A percentile compares a stretch with the other conserved stretches of the same genome.
These are phyloP conservation scores for Nomada fabriciana DNA, from an alignment of 2,888 invertebrate species.

Conservation along the genomic window DNA sequence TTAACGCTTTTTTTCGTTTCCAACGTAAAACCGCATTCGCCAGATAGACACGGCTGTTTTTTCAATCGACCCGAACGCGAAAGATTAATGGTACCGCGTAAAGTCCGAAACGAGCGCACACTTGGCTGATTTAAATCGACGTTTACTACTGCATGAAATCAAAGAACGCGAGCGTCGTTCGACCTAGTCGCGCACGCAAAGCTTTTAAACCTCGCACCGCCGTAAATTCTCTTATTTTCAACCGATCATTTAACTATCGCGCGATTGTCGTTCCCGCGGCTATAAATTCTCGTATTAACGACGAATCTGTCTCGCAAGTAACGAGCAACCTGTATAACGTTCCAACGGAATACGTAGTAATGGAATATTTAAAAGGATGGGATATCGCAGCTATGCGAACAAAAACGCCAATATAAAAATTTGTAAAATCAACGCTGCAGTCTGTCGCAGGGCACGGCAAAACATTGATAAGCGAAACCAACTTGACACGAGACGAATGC, in stretches of 20 bases:
- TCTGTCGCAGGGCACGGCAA: conserved; percentile 1
- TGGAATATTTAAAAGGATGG: neutral
- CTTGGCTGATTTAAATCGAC: conserved; percentile 49
- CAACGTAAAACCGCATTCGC: neutral
- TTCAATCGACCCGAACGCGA: conserved; percentile 9
- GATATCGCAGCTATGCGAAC: neutral
- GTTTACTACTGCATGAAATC: conserved; percentile 51
- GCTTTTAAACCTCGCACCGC: conserved; percentile 2
- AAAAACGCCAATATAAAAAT: neutral
- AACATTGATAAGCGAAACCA: conserved; percentile 27
- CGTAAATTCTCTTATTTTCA: conserved; percentile 13
- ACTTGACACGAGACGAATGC: neutral
- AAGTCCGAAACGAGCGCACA: conserved; percentile 13
- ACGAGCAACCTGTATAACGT: neutral
- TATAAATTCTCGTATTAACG: conserved; percentile 10
- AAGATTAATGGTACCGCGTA: conserved; percentile 36
- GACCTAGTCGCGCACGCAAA: neutral
- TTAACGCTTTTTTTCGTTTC: neutral
- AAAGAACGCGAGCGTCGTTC: conserved; percentile 10
- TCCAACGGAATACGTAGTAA: neutral
- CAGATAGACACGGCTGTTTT: conserved; percentile 9
- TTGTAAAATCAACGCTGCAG: neutral
- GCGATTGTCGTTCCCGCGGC: neutral
- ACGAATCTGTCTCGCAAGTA: conserved; percentile 3
- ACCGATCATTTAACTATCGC: conserved; percentile 13